Percentiles rank a stretch among this genome's conserved stretches.
Conservation (phyloP, 2,888 invertebrate species). For the Nomada hirtipes region DNA sequence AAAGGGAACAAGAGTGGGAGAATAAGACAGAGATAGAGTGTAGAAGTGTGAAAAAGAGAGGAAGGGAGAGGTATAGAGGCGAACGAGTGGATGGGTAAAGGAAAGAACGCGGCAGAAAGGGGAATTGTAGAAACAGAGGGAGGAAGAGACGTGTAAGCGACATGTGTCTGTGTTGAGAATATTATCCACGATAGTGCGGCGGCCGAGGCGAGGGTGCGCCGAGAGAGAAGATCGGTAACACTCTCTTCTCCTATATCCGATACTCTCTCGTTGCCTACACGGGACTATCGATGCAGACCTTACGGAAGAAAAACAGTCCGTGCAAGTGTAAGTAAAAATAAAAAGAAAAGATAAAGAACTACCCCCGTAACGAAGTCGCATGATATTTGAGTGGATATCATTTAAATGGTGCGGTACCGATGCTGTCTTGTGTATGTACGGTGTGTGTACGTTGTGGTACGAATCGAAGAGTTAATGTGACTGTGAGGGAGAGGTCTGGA, state of each 20-base stretch:
- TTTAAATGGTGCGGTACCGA: constrained; percentile 21
- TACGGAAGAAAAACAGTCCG: constrained; percentile 96
- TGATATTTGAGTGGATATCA: constrained; percentile 17
- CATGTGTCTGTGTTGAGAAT: constrained; percentile 72
- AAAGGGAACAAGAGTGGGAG: constrained; percentile 12
- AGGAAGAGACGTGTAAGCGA: constrained; percentile 61
- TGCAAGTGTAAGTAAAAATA: constrained; percentile 93
- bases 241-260: constrained; percentile 51
- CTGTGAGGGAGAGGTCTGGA: neutral
- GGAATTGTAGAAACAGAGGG: constrained; percentile 21
- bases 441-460: constrained; percentile 27
- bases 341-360: neutral
- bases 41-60: constrained; percentile 21
- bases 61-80: constrained; percentile 17
- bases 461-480: constrained; percentile 11
- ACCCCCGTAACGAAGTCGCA: constrained; percentile 38
- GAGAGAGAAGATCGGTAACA: constrained; percentile 59
- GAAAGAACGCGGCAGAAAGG: constrained; percentile 28
- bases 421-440: constrained; percentile 7
- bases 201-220: constrained; percentile 63
- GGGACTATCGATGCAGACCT: constrained; percentile 91
- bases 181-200: constrained; percentile 63
- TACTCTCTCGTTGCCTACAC: constrained; percentile 61
- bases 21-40: neutral
- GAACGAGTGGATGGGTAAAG: constrained; percentile 24